Evolutionary conservation across 35 echinoderm and acorn worm species (phyloP).

Genomic region (Holothuria glaberrima): DNA sequence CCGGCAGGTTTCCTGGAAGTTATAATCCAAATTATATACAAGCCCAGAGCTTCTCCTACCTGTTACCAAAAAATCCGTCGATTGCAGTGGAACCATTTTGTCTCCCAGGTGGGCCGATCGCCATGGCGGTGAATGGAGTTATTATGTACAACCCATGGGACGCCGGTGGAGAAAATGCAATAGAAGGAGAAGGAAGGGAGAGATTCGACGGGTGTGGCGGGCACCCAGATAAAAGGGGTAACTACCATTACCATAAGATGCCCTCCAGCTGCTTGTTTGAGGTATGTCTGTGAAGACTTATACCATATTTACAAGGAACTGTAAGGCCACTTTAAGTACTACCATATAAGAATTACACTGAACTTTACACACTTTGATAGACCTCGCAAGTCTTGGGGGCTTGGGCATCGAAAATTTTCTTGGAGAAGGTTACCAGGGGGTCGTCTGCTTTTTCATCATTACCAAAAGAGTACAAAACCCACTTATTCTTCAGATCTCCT

Average conservation of each 20-base stretch:
- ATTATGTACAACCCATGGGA: constrained; percentile 80
- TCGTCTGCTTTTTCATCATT: too few species aligned
- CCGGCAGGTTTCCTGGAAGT: constrained; percentile 25
- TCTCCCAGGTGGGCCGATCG: constrained; percentile 70
- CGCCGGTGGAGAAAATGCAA: constrained; percentile 59
- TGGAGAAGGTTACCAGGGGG: too few species aligned
- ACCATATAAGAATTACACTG: too few species aligned
- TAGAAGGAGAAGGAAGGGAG: constrained; percentile 63
- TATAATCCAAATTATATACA: background rate
- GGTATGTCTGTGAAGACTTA: background rate
- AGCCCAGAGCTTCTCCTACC: background rate
- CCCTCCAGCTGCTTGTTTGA: constrained; percentile 72
- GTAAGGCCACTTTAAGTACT: too few species aligned
- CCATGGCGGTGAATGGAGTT: constrained; percentile 61
- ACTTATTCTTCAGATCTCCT: too few species aligned
- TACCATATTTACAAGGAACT: too few species aligned
- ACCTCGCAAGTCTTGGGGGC: too few species aligned
- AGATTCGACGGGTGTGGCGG: constrained; percentile 77
- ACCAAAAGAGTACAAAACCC: too few species aligned
- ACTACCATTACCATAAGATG: constrained; percentile 79
- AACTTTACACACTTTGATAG: too few species aligned
- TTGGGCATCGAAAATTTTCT: too few species aligned
- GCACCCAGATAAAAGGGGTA: constrained; percentile 65
- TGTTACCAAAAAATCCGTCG: constrained; percentile 33
- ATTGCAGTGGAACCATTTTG: constrained; percentile 12